These are phyloP conservation scores for Leptoclinus maculatus DNA, from an alignment of 2,797 vertebrate species.

Conservation along the genomic window DNA sequence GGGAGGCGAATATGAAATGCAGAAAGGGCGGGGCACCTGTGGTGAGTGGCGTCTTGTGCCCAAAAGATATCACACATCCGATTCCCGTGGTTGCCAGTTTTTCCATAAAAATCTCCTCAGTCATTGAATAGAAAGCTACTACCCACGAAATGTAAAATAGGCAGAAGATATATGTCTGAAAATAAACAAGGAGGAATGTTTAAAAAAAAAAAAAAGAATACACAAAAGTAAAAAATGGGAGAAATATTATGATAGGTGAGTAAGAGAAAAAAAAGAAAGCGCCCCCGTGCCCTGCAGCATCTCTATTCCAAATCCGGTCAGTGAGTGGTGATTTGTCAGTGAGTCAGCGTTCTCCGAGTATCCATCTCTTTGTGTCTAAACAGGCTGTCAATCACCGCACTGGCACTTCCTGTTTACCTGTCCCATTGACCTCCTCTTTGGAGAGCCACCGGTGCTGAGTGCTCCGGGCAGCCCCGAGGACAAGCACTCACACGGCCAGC, in stretches of 20 bases:
- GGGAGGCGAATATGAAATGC: slow-evolving; percentile 13
- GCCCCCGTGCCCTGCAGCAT: slow-evolving; percentile 46
- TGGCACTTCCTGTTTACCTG: slow-evolving; percentile 84
- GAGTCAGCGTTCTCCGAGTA: slow-evolving; percentile 65
- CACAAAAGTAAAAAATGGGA: not conserved
- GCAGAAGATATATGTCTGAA: not conserved
- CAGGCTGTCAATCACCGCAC: slow-evolving; percentile 75
- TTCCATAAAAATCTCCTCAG: not conserved
- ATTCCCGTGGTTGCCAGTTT: not conserved
- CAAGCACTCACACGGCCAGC: slow-evolving; percentile 76
- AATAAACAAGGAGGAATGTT: not conserved
- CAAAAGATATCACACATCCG: slow-evolving; percentile 11
- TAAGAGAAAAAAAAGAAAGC: slow-evolving; percentile 2
- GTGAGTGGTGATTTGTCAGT: slow-evolving; percentile 68
- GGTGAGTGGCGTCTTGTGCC: not conserved
- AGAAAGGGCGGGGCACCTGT: not conserved
- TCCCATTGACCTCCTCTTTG: slow-evolving; percentile 80
- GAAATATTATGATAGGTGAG: slow-evolving; percentile 7
- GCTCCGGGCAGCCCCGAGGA: slow-evolving; percentile 69
- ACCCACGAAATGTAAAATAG: not conserved
- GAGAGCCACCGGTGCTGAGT: slow-evolving; percentile 72
- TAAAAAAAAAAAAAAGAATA: not conserved
- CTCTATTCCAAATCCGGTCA: slow-evolving; percentile 43
- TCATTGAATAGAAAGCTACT: not conserved
- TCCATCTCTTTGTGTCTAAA: slow-evolving; percentile 83